A percentile compares a stretch with the other conserved stretches of the same genome.
phyloP scores from a whole-genome alignment of 1,140 invertebrate genomes.

The Whitmania pigra region DNA sequence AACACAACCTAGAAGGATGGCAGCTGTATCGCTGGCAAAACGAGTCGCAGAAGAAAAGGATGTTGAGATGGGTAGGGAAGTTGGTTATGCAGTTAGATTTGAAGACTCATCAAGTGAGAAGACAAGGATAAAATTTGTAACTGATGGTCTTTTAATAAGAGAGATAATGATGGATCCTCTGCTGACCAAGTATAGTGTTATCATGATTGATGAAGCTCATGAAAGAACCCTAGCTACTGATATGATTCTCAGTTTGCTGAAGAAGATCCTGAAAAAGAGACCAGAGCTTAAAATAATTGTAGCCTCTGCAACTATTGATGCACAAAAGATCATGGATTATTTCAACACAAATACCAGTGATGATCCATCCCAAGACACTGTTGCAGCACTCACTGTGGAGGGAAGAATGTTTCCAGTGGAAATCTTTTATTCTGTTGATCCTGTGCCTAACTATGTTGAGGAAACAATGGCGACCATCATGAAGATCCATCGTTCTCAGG shows the following conservation, averaged over 20 bases:
- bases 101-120: constrained; percentile 57
- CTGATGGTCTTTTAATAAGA: constrained; percentile 80
- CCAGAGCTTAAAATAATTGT: constrained; percentile 71
- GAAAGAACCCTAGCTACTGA: constrained; percentile 84
- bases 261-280: constrained; percentile 70
- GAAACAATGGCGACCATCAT: constrained; percentile 71
- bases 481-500: constrained; percentile 73
- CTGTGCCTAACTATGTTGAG: constrained; percentile 78
- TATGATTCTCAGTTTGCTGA: constrained; percentile 80
- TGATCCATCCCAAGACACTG: constrained; percentile 50
- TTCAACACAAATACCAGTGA: constrained; percentile 49
- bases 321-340: constrained; percentile 49
- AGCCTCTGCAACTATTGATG: constrained; percentile 88
- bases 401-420: constrained; percentile 77
- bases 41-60: constrained; percentile 81
- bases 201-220: constrained; percentile 92
- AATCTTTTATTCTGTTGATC: constrained; percentile 64
- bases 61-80: constrained; percentile 60
- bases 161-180: constrained; percentile 91
- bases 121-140: constrained; percentile 88
- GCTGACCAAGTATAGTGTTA: constrained; percentile 68
- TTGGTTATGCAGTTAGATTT: constrained; percentile 87
- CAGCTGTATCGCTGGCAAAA: constrained; percentile 72
- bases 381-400: constrained; percentile 71
- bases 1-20: constrained; percentile 79